phyloP scores from a whole-genome alignment of 2,888 invertebrate species.

The Aphodius sticticus region DNA sequence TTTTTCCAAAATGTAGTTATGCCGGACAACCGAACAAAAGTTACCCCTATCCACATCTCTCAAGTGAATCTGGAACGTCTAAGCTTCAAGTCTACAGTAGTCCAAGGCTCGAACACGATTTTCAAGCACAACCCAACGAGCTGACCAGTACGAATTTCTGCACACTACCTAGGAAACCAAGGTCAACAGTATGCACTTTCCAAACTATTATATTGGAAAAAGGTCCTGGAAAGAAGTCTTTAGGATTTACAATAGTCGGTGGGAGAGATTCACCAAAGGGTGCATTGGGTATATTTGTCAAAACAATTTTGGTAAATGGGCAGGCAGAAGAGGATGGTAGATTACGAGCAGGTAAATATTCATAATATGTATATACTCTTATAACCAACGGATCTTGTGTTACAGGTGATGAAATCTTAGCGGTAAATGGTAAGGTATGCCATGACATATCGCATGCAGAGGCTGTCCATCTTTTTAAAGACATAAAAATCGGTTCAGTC shows the following conservation, averaged over 20 bases:
- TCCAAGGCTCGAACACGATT: slow-evolving; percentile 21
- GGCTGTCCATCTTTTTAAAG: slow-evolving; percentile 82
- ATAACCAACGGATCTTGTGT: slow-evolving; percentile 41
- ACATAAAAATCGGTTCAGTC: slow-evolving; percentile 78
- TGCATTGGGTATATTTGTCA: slow-evolving; percentile 85
- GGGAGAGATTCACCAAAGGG: slow-evolving; percentile 87
- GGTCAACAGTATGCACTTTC: slow-evolving; percentile 73
- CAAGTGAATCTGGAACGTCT: slow-evolving; percentile 35
- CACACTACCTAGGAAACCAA: slow-evolving; percentile 75
- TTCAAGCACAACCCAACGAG: slow-evolving; percentile 7
- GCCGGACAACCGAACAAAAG: slow-evolving; percentile 53
- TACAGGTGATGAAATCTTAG: slow-evolving; percentile 81
- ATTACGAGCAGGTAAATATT: slow-evolving; percentile 74
- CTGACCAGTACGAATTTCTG: slow-evolving; percentile 70
- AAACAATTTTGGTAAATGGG: slow-evolving; percentile 83
- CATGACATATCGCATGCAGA: slow-evolving; percentile 83
- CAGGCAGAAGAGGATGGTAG: slow-evolving; percentile 86
- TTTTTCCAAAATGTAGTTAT: slow-evolving; percentile 49
- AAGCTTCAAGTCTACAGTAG: slow-evolving; percentile 34
- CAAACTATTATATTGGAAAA: slow-evolving; percentile 81
- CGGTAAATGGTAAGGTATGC: slow-evolving; percentile 82
- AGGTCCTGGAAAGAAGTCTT: slow-evolving; percentile 81
- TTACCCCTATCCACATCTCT: slow-evolving; percentile 36
- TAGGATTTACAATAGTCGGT: slow-evolving; percentile 91
- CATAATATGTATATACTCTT: not conserved